Base-by-base conservation (phyloP, 2,888 invertebrate genomes). In the Calliopum simillimum region DNA sequence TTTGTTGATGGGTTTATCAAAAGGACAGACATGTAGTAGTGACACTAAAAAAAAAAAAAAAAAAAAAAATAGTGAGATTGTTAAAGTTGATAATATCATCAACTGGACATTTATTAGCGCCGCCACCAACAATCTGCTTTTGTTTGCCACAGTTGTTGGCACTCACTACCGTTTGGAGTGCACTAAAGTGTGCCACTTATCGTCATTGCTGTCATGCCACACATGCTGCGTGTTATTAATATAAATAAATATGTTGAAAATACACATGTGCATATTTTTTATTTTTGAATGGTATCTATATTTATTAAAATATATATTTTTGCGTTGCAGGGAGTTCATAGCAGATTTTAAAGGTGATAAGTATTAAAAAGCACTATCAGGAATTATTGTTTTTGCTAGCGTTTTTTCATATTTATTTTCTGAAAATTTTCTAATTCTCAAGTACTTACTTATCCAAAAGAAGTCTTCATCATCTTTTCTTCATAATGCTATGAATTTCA, bases 1-100 rank as follows among this genome's bases (percentile, higher is more conserved):
- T 61, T 44, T 12, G 44, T 46, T 61, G 23, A 61, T 61, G 61
- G 44, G 13, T 61, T 46, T 61, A 61, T 46, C 46, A 23, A 53
- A 53, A 16, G n/a, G 51, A 53, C 51, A 53, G 53, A 21, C 53
- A 23, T 3, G 3, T 12, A 53, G 53, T 23, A 6, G 14, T 0
- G 23, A 13, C 4, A n/a, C n/a, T n/a, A n/a, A n/a, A n/a, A 0
- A 53, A 23, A 53, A 1, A 53, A 16, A 12, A 4, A 21, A 13
- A 51, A 5, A 51, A 19, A 19, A 23, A 51, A 19, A 51, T 12
- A 2, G 14, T 21, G 23, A 5, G 13, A 19, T 51, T 11, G 14
- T n/a, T 4, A 3, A 23, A 53, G 19, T 5, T 11, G n/a, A 53
- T 12, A 53, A 2, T 14, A 53, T 23, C 12, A 14, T 11, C 53